Conservation (phyloP, 2,888 invertebrate genomes). For the Asteroscopus sphinx region DNA sequence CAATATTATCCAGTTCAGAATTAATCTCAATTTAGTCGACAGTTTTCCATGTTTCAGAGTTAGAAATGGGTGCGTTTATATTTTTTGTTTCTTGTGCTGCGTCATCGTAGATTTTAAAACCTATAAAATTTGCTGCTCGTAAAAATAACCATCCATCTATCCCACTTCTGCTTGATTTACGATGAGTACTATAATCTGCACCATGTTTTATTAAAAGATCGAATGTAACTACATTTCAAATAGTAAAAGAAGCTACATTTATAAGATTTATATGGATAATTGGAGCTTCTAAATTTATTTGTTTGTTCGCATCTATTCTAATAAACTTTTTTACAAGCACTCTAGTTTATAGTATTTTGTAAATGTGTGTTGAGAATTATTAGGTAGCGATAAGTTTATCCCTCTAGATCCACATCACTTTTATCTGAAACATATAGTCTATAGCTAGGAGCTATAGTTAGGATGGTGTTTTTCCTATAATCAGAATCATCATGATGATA, state of each 20-base stretch:
- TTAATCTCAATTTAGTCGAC: constrained; percentile 1
- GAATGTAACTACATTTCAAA: constrained; percentile 27
- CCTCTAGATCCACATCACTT: constrained; percentile 42
- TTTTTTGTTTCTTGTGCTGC: not conserved
- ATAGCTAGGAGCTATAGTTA: constrained; percentile 26
- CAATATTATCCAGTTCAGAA: not conserved
- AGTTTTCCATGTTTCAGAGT: not conserved
- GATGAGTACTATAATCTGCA: constrained; percentile 23
- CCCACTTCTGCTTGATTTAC: constrained; percentile 42
- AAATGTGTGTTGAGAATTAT: constrained; percentile 26
- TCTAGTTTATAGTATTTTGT: constrained; percentile 3
- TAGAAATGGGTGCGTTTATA: not conserved
- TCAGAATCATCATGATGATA: constrained; percentile 26
- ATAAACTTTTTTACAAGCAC: constrained; percentile 2
- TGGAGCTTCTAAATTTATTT: constrained; percentile 24
- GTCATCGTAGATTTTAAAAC: constrained; percentile 10
- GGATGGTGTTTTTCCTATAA: constrained; percentile 41
- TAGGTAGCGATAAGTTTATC: constrained; percentile 46
- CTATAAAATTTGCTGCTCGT: constrained; percentile 37
- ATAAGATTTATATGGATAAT: constrained; percentile 32
- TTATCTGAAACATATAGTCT: constrained; percentile 48
- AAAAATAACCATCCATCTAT: constrained; percentile 19
- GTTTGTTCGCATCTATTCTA: not conserved
- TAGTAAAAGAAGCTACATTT: constrained; percentile 25
- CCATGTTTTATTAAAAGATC: constrained; percentile 26